Evolutionary conservation across 2,113 vertebrate species (phyloP), one percentile per base, ranked within the genome.

Genomic region (Stigmatopora argus): DNA sequence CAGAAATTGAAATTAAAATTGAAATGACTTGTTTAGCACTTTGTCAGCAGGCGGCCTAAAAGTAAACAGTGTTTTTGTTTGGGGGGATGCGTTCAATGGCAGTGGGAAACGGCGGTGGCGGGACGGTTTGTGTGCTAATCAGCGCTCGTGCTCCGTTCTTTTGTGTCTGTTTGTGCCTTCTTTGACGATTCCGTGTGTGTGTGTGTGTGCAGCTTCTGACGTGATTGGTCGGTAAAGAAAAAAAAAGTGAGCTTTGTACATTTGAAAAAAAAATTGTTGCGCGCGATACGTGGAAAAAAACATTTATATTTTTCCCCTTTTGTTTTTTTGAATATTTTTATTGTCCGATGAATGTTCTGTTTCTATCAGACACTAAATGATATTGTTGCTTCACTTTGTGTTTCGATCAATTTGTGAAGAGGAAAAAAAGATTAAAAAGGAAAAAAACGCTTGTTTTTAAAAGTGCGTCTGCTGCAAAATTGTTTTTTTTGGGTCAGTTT

Each of bases 91-190:
- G 49, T 11, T 52, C 14, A 55, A 55, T 57, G 38, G 51, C 65
- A 79, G 75, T 55, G 62, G 78, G 64, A 74, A 74, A 79, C 87
- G 79, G 78, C 67, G 75, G 67, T 67, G 64, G 61, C 62, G 70
- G 73, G 78, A 85, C 81, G 81, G 73, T 83, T 85, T 89, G 58
- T 44, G 89, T 92, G 88, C 87, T 31, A 74, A 88, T 86, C 14
- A 56, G 88, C 83, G 90, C 90, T 90, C 90, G 82, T 87, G 88
- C 90, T 73, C 75, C 85, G 69, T 81, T 92, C 85, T 83, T 75
- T 83, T 91, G 87, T 89, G 87, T 91, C 86, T 90, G 87, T 89
- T 85, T 88, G 91, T 92, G 90, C 91, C 90, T 92, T 89, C 88
- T 89, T 90, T 84, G 74, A 89, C 86, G 77, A 86, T 88, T 89